Conservation (phyloP, 2,888 invertebrate genomes). For the Tenthredo amoena region DNA sequence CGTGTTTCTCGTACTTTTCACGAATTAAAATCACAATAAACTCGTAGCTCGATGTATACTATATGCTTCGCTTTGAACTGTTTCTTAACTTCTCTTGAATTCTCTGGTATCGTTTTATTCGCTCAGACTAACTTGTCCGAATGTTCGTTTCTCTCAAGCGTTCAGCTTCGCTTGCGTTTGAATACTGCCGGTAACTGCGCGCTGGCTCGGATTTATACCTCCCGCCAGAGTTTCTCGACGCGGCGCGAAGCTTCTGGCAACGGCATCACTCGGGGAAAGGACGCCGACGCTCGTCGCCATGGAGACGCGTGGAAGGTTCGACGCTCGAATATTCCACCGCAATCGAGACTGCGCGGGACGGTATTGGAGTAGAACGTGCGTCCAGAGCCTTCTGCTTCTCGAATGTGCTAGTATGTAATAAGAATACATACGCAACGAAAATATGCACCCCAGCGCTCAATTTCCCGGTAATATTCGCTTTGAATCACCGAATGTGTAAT, state of each 20-base stretch:
- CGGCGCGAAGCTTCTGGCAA: constrained; percentile 44
- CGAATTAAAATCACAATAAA: not conserved
- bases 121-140: constrained; percentile 10
- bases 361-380: not conserved
- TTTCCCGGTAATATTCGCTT: not conserved
- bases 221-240: constrained; percentile 29
- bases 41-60: constrained; percentile 4
- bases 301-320: constrained; percentile 41
- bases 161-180: constrained; percentile 57
- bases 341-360: constrained; percentile 58
- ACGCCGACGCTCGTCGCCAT: constrained; percentile 13
- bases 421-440: not conserved
- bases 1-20: constrained; percentile 28
- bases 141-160: constrained; percentile 10
- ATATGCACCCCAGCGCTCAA: not conserved
- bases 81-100: not conserved
- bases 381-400: not conserved
- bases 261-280: not conserved
- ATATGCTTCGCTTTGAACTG: not conserved
- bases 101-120: not conserved
- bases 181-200: constrained; percentile 55
- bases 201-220: constrained; percentile 56
- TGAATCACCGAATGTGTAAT: not conserved
- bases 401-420: not conserved
- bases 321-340: constrained; percentile 54